These are phyloP conservation scores for Dolichallabes microphthalmus DNA, from an alignment of 2,113 vertebrate genomes.

Conservation along the genomic window DNA sequence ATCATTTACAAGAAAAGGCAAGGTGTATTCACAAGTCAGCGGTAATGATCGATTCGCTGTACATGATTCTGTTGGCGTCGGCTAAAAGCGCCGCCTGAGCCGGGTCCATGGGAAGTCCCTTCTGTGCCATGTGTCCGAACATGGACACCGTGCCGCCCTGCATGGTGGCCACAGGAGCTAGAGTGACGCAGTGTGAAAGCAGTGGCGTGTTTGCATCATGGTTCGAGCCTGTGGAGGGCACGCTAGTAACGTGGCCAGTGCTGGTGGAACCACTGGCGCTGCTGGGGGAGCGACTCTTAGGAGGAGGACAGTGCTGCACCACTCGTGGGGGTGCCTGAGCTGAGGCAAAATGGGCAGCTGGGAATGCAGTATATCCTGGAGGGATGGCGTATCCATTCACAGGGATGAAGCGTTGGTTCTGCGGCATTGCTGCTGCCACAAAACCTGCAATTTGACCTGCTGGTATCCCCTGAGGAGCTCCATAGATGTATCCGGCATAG, in stretches of 20 bases:
- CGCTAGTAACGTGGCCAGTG: slow-evolving; percentile 93
- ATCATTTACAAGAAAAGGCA: slow-evolving; percentile 55
- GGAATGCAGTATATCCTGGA: slow-evolving; percentile 91
- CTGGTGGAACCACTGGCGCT: slow-evolving; percentile 97
- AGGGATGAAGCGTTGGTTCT: slow-evolving; percentile 92
- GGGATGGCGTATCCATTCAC: slow-evolving; percentile 96
- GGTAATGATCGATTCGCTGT: slow-evolving; percentile 88
- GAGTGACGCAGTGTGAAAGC: slow-evolving; percentile 86
- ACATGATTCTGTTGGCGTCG: slow-evolving; percentile 83
- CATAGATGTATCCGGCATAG: slow-evolving; percentile 89
- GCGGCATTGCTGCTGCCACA: slow-evolving; percentile 78
- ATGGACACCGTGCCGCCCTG: slow-evolving; percentile 73
- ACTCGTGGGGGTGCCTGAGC: slow-evolving; percentile 78
- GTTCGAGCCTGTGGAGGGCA: slow-evolving; percentile 94
- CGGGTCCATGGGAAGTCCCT: slow-evolving; percentile 84
- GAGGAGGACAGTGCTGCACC: slow-evolving; percentile 92
- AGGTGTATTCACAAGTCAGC: slow-evolving; percentile 82
- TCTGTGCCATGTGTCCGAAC: slow-evolving; percentile 87
- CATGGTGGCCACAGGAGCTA: slow-evolving; percentile 72
- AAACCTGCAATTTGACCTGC: slow-evolving; percentile 85
- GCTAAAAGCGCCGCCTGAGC: slow-evolving; percentile 84
- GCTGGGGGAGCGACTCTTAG: slow-evolving; percentile 96
- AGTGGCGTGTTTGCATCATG: slow-evolving; percentile 96
- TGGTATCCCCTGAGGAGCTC: slow-evolving; percentile 76
- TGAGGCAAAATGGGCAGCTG: slow-evolving; percentile 81